These are phyloP conservation scores for Trachurus trachurus DNA, from an alignment of 2,797 vertebrate species.

Conservation along the genomic window DNA sequence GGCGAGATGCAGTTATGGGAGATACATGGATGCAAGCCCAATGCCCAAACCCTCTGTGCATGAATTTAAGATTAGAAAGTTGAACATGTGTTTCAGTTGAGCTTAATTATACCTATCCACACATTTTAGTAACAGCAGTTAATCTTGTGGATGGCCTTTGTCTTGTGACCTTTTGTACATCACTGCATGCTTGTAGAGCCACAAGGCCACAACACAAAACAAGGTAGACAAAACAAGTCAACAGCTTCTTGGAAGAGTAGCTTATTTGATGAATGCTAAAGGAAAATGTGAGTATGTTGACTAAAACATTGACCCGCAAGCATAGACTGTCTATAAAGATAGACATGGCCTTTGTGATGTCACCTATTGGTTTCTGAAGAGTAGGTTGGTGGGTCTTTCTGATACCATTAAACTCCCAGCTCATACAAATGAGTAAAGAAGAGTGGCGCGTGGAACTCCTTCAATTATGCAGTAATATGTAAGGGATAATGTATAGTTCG, in stretches of 20 bases:
- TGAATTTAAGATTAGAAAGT: background rate
- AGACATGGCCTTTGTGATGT: no score
- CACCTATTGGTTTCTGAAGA: no score
- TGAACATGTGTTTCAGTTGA: slow-evolving; percentile 23
- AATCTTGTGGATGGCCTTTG: slow-evolving; percentile 10
- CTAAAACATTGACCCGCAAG: background rate
- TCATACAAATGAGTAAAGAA: no score
- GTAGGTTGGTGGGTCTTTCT: no score
- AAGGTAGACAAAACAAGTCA: background rate
- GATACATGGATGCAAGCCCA: slow-evolving; percentile 5
- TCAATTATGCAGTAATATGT: no score
- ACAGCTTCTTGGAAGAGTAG: background rate
- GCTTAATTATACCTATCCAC: background rate
- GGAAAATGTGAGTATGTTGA: background rate
- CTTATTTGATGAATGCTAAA: background rate
- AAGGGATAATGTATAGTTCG: no score
- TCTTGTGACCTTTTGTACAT: background rate
- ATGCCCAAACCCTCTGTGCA: background rate
- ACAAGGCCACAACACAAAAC: background rate
- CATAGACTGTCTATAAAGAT: no score
- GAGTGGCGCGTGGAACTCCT: no score
- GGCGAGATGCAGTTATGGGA: slow-evolving; percentile 13
- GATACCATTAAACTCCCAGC: no score
- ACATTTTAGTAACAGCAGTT: slow-evolving; percentile 3
- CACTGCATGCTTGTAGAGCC: background rate